Percentiles rank a stretch among this genome's conserved stretches.
Conservation (phyloP, 2,797 vertebrate genomes). For the Sebastes miniatus region DNA sequence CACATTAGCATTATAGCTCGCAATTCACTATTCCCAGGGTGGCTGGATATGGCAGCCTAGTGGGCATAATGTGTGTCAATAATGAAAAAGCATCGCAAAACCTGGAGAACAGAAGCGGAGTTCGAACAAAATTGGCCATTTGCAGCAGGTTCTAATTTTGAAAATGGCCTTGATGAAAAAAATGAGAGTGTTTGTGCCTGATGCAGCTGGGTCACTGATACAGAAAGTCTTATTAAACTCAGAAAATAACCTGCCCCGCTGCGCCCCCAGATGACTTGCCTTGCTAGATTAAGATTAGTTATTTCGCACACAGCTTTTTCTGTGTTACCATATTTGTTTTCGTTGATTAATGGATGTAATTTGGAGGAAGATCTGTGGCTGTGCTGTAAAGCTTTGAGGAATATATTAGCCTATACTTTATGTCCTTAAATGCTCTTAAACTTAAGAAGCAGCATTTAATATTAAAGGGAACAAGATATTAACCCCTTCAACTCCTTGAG, state of each 20-base stretch:
- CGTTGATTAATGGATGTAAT: conserved; percentile 38
- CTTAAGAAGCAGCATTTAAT: not conserved
- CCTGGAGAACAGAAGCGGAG: conserved; percentile 42
- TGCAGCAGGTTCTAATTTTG: conserved; percentile 60
- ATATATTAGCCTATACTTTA: not conserved
- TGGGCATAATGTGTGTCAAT: conserved; percentile 61
- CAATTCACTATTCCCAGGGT: conserved; percentile 48
- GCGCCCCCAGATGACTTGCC: not conserved
- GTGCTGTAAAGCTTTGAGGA: not conserved
- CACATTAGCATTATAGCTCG: conserved; percentile 58
- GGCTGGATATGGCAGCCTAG: conserved; percentile 28
- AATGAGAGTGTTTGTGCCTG: conserved; percentile 20
- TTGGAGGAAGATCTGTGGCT: conserved; percentile 6
- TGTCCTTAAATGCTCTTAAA: not conserved
- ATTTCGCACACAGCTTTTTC: not conserved
- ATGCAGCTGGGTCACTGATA: conserved; percentile 36
- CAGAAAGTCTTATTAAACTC: conserved; percentile 24
- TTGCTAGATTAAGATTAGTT: conserved; percentile 18
- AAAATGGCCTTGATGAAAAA: conserved; percentile 48
- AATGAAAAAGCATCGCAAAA: conserved; percentile 61
- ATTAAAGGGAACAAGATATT: not conserved
- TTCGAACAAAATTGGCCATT: conserved; percentile 56
- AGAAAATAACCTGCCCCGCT: not conserved
- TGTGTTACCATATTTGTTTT: conserved; percentile 6
- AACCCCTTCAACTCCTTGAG: too few relatives aligned